Conservation (phyloP, 2,113 vertebrate species). For the Engystomops pustulosus region DNA sequence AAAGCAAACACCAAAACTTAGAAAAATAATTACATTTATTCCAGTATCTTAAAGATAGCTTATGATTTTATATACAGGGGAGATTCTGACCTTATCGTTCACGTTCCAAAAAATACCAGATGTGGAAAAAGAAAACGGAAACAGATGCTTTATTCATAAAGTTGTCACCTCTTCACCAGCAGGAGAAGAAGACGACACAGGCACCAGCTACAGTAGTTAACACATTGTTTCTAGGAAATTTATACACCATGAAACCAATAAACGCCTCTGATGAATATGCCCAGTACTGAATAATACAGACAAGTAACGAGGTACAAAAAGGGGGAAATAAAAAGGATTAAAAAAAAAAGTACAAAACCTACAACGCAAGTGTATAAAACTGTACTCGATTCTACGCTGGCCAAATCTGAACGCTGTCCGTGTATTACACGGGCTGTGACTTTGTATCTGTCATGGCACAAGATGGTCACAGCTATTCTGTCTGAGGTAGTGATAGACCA, state of each 20-base stretch:
- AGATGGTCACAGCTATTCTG: background rate
- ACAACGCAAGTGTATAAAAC: background rate
- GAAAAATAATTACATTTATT: constrained; percentile 58
- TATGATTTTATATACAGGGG: constrained; percentile 28
- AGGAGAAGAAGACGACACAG: constrained; percentile 3
- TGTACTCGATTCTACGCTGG: background rate
- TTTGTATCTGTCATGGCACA: background rate
- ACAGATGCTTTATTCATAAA: constrained; percentile 50
- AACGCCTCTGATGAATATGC: constrained; percentile 17
- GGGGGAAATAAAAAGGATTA: background rate
- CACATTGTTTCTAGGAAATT: constrained; percentile 24
- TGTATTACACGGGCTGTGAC: background rate
- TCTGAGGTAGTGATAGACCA: constrained; percentile 12
- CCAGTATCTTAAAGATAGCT: constrained; percentile 42
- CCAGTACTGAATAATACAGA: background rate
- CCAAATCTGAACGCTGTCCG: background rate
- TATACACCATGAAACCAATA: background rate
- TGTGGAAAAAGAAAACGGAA: constrained; percentile 34
- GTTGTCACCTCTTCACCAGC: constrained; percentile 4
- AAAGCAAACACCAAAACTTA: constrained; percentile 24
- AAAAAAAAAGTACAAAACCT: constrained; percentile 15
- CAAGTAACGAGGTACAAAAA: background rate
- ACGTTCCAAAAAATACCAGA: constrained; percentile 40
- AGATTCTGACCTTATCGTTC: background rate
- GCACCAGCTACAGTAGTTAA: constrained; percentile 9